Percentiles rank a stretch among this genome's conserved stretches.
phyloP scores from a whole-genome alignment of 1,140 invertebrate genomes.

The Chionoecetes opilio region DNA sequence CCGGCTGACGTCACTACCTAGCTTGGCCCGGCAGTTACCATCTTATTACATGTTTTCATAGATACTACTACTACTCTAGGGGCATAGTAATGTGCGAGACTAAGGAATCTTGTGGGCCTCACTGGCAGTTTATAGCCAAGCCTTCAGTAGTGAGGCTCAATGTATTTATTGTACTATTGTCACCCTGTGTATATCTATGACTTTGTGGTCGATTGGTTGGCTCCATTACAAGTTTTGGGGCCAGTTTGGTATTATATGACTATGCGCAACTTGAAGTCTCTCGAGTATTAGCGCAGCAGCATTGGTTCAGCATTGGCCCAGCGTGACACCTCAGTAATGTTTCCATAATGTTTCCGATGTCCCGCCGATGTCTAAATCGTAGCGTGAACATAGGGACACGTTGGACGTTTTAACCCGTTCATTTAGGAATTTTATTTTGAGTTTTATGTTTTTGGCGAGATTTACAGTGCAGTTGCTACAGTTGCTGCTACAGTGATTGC shows the following conservation, averaged over 20 bases:
- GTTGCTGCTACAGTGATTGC: constrained; percentile 24
- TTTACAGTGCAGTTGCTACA: constrained; percentile 3
- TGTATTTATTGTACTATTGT: constrained; percentile 60
- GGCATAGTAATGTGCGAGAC: constrained; percentile 35
- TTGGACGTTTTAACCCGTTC: too few relatives aligned
- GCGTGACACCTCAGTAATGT: not conserved
- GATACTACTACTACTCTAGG: constrained; percentile 36
- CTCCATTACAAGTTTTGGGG: constrained; percentile 45
- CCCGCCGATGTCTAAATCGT: too few relatives aligned
- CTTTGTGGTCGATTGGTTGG: constrained; percentile 55
- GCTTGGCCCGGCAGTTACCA: not conserved
- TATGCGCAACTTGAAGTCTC: not conserved
- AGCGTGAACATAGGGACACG: too few relatives aligned
- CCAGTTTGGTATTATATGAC: not conserved
- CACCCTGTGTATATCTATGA: constrained; percentile 62
- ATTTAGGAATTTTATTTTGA: too few relatives aligned
- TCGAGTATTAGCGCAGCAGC: constrained; percentile 45
- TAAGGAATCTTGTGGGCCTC: constrained; percentile 53
- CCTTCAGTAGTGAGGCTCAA: constrained; percentile 63
- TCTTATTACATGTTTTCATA: constrained; percentile 51
- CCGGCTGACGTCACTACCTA: too few relatives aligned
- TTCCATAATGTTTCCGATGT: too few relatives aligned
- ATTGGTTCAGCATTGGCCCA: constrained; percentile 5
- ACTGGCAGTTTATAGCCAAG: constrained; percentile 56
- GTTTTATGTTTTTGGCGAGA: too few relatives aligned